Base-by-base conservation (phyloP, 2,888 invertebrate genomes). In the Sesia bembeciformis region DNA sequence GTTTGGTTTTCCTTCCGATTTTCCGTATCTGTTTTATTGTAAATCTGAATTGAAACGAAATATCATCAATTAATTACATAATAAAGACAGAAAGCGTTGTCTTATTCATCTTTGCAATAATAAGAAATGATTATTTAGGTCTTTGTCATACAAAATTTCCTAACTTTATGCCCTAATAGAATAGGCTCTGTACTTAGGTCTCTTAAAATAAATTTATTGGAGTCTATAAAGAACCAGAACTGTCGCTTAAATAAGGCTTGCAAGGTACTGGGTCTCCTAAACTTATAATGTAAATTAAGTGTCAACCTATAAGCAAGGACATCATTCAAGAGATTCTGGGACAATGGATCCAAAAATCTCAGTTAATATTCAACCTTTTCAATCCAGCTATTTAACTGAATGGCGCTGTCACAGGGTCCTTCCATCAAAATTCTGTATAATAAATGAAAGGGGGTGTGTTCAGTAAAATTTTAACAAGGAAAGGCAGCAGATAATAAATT, bases 401-500 rank as follows among this genome's bases (percentile, higher is more conserved):
- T 46, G 8, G 46, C 46, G 46, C 46, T 46, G 46, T 46, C 46
- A 7, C 8, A 23, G 23, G 46, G 8, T 23, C 23, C 46, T 46
- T 46, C 23, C 46, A 46, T 46, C 46, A 46, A 8, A 46, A n/a
- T 23, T 46, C 46, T 46, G 23, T 46, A 23, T 46, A 46, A 46
- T 46, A 46, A 46, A 46, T 46, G 46, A 23, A 46, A 46, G 46
- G 46, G 46, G 46, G 46, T 46, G 23, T 46, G 46, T 46, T 46
- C 8, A 46, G 46, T n/a, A n/a, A 46, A 46, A 46, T 46, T 46
- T 46, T 46, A 46, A 46, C 46, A 46, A 46, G 46, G 46, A 46
- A 23, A 23, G n/a, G 46, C 46, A 46, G 8, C 8, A 46, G 46
- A 62, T 65, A 65, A 66, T 63, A 66, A 62, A 67, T 67, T 57